Evolutionary conservation across 2,888 invertebrate species (phyloP).

Genomic region (Spilarctia lutea): DNA sequence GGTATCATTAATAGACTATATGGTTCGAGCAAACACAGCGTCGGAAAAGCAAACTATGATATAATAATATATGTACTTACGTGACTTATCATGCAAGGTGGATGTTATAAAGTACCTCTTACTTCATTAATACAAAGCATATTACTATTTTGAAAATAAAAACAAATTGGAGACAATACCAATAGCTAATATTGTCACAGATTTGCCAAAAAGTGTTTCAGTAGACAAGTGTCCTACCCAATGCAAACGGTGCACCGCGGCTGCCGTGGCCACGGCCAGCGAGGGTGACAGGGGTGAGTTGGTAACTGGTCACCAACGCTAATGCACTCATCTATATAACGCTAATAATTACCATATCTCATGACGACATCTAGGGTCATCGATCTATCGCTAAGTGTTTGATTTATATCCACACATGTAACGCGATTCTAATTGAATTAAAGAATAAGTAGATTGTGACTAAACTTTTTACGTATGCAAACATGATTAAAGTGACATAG

Average conservation of each 20-base stretch:
- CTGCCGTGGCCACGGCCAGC: constrained; percentile 72
- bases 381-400: constrained; percentile 50
- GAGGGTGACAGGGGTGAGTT: constrained; percentile 78
- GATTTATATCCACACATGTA: constrained; percentile 35
- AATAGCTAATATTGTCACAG: constrained; percentile 60
- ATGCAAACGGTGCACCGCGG: constrained; percentile 79
- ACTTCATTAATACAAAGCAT: neutral
- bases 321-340: constrained; percentile 23
- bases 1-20: constrained; percentile 40
- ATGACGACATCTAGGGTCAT: constrained; percentile 43
- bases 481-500: constrained; percentile 23
- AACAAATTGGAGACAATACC: neutral
- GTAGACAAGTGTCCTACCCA: constrained; percentile 67
- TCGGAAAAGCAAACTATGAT: constrained; percentile 14
- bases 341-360: constrained; percentile 38
- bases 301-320: constrained; percentile 36
- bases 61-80: constrained; percentile 10
- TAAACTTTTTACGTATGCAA: constrained; percentile 23
- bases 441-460: constrained; percentile 17
- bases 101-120: neutral
- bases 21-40: constrained; percentile 33
- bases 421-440: constrained; percentile 46
- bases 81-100: constrained; percentile 1
- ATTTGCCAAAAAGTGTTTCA: constrained; percentile 68
- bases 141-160: neutral